Evolutionary conservation across 2,113 vertebrate genomes (phyloP).

Genomic region (Anas platyrhynchos): DNA sequence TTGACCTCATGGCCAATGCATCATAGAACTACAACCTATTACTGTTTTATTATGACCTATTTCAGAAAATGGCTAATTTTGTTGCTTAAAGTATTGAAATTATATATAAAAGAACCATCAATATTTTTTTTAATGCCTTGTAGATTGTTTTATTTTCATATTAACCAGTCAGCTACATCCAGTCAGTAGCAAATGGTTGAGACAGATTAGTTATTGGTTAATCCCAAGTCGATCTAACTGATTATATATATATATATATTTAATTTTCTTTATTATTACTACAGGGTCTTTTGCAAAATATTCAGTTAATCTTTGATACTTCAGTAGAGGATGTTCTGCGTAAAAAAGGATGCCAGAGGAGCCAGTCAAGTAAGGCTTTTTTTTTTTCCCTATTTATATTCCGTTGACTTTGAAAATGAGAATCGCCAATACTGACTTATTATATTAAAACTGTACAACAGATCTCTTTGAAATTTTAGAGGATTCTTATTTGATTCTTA

Average conservation of each 20-base stretch:
- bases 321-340: constrained; percentile 87
- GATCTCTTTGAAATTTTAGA: not conserved
- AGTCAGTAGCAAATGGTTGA: not conserved
- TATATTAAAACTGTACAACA: not conserved
- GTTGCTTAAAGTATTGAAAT: not conserved
- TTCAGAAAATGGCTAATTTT: not conserved
- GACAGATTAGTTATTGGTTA: not conserved
- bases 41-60: not conserved
- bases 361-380: constrained; percentile 82
- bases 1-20: not conserved
- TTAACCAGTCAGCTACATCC: not conserved
- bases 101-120: not conserved
- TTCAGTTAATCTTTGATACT: constrained; percentile 88
- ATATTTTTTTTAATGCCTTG: not conserved
- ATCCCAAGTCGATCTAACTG: not conserved
- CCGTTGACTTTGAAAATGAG: not conserved
- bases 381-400: not conserved
- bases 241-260: not conserved
- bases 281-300: constrained; percentile 94
- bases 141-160: not conserved
- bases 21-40: not conserved
- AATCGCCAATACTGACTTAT: not conserved
- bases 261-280: constrained; percentile 13
- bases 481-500: too few species aligned
- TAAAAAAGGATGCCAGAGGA: constrained; percentile 87